These are phyloP conservation scores for Ondatra zibethicus DNA, from an alignment of 2,113 vertebrate species.

Conservation along the genomic window DNA sequence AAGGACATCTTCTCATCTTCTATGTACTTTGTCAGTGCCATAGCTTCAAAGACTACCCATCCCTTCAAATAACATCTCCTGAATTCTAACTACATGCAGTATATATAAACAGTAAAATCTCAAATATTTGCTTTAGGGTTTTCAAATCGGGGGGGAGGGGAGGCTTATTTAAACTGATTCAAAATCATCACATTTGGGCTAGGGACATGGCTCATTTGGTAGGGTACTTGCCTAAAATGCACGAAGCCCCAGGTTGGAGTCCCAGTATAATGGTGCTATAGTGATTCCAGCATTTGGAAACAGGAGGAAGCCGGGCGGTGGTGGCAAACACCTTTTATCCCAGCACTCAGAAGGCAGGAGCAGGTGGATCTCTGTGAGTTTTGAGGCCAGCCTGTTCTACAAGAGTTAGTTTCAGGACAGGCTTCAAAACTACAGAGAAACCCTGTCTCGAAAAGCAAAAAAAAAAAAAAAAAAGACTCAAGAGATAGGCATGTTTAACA, in stretches of 20 bases:
- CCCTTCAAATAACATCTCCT: constrained; percentile 28
- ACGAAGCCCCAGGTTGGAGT: not conserved
- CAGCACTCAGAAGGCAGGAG: too few species aligned
- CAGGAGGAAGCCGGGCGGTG: too few species aligned
- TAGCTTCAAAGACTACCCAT: not conserved
- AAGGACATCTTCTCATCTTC: not conserved
- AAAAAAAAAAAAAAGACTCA: too few species aligned
- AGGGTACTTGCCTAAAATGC: not conserved
- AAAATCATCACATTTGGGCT: not conserved
- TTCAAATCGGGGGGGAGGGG: not conserved
- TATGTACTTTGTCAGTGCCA: constrained; percentile 3
- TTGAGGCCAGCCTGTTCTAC: too few species aligned
- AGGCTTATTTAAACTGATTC: constrained; percentile 18
- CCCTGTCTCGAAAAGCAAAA: too few species aligned
- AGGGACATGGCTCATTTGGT: not conserved
- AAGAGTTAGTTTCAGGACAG: too few species aligned
- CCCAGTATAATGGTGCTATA: not conserved
- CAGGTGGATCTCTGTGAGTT: too few species aligned
- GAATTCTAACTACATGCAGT: not conserved
- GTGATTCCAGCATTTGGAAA: not conserved
- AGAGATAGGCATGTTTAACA: not conserved
- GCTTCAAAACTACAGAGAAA: too few species aligned
- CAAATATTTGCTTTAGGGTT: not conserved
- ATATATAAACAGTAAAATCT: constrained; percentile 26
- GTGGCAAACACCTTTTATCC: too few species aligned